A percentile compares a stretch with the other conserved stretches of the same genome.
phyloP scores from a whole-genome alignment of 1,140 invertebrate genomes.

The Bombus waltoni region DNA sequence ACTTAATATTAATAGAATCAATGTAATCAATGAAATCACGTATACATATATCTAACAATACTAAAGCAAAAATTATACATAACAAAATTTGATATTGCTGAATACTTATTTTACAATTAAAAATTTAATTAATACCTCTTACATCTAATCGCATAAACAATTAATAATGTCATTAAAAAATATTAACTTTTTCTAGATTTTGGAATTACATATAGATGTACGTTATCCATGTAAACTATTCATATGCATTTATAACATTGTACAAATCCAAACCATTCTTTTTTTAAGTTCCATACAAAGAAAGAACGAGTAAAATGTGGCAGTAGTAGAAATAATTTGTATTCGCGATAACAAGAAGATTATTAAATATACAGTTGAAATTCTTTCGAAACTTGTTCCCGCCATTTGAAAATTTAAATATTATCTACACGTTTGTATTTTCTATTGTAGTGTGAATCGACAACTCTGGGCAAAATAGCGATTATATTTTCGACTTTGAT shows the following conservation, averaged over 20 bases:
- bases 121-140: not conserved
- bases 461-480: conserved; percentile 55
- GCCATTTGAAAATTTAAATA: conserved; percentile 25
- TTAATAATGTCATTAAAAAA: not conserved
- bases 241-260: not conserved
- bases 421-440: conserved; percentile 31
- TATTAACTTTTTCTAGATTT: not conserved
- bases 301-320: not conserved
- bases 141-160: not conserved
- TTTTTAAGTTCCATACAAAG: not conserved
- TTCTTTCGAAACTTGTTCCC: conserved; percentile 9
- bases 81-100: not conserved
- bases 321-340: too few relatives aligned
- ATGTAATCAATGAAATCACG: not conserved
- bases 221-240: not conserved
- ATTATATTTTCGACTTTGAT: conserved; percentile 42
- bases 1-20: not conserved
- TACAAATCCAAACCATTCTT: too few relatives aligned
- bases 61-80: not conserved
- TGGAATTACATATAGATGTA: not conserved
- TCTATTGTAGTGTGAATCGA: conserved; percentile 30
- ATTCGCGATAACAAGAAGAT: not conserved
- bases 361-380: not conserved
- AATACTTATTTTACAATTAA: not conserved
- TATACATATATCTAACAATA: not conserved